Percentiles rank a stretch among this genome's conserved stretches.
Evolutionary conservation across 2,113 vertebrate species (phyloP).

Genomic region (Nothoprocta perdicaria): DNA sequence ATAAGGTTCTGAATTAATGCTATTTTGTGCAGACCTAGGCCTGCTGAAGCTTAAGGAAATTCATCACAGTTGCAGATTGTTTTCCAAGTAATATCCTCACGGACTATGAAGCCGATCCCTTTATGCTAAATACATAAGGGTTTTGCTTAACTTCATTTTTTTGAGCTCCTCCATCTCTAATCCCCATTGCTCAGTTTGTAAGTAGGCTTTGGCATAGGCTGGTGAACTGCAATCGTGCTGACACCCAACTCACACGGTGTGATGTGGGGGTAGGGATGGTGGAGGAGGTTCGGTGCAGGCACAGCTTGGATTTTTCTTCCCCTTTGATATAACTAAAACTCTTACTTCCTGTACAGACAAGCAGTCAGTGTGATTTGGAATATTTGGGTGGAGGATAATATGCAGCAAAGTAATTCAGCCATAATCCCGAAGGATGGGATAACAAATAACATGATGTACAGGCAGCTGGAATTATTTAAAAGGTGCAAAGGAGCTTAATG

Average conservation of each 20-base stretch:
- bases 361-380: conserved; percentile 1
- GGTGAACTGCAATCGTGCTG: conserved; percentile 27
- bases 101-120: conserved; percentile 37
- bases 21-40: conserved; percentile 50
- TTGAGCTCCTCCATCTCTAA: conserved; percentile 33
- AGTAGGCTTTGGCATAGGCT: conserved; percentile 40
- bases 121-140: conserved; percentile 30
- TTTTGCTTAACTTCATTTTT: conserved; percentile 61
- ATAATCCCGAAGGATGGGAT: conserved; percentile 36
- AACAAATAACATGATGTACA: conserved; percentile 41
- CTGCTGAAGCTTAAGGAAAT: conserved; percentile 57
- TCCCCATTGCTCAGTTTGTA: conserved; percentile 7
- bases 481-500: conserved; percentile 47
- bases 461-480: conserved; percentile 40
- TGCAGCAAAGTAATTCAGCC: conserved; percentile 18
- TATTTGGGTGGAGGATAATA: conserved; percentile 52
- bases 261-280: neutral
- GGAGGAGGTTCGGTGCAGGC: neutral
- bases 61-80: conserved; percentile 61
- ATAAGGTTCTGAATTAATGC: conserved; percentile 69
- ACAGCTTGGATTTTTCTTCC: conserved; percentile 5
- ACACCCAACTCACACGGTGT: neutral
- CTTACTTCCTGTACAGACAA: conserved; percentile 38
- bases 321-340: conserved; percentile 27
- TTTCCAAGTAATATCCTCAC: conserved; percentile 48